phyloP scores from a whole-genome alignment of 2,888 invertebrate species.

The Melieria picta region DNA sequence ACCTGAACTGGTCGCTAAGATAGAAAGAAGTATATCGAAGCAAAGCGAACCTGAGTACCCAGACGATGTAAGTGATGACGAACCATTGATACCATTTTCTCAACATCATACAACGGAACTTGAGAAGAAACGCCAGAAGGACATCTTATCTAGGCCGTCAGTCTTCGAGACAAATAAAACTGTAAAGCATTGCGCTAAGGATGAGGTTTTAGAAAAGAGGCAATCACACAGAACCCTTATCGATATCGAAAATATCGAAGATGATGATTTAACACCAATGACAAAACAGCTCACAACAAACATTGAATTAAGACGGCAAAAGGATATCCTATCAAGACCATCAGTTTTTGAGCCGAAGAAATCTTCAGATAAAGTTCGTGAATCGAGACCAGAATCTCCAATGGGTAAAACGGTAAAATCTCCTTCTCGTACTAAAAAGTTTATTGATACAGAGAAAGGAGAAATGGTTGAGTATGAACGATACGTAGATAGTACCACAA shows the following conservation, averaged over 20 bases:
- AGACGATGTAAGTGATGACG: slow-evolving; percentile 42
- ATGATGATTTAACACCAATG: slow-evolving; percentile 77
- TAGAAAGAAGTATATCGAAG: slow-evolving; percentile 61
- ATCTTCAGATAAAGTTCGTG: background rate
- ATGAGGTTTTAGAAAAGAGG: slow-evolving; percentile 35
- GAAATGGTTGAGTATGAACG: too few relatives aligned
- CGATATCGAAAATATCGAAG: slow-evolving; percentile 68
- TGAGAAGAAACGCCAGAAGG: slow-evolving; percentile 62
- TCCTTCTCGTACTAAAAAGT: too few relatives aligned
- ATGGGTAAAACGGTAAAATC: too few relatives aligned
- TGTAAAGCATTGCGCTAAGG: slow-evolving; percentile 25
- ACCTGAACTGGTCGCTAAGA: slow-evolving; percentile 67
- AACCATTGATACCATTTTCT: slow-evolving; percentile 46
- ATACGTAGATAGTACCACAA: too few relatives aligned
- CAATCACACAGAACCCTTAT: slow-evolving; percentile 1
- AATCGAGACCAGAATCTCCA: too few relatives aligned
- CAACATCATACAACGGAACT: slow-evolving; percentile 55
- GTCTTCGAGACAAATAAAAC: slow-evolving; percentile 45
- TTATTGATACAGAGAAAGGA: too few relatives aligned
- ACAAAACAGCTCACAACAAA: slow-evolving; percentile 55
- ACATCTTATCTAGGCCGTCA: slow-evolving; percentile 69
- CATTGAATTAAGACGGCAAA: slow-evolving; percentile 60
- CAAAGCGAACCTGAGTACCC: slow-evolving; percentile 55
- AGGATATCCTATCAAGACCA: slow-evolving; percentile 68
- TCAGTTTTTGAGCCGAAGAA: slow-evolving; percentile 55